A percentile compares a stretch with the other conserved stretches of the same genome.
Conservation (phyloP, 2,797 vertebrate genomes). For the Rhinella marina region DNA sequence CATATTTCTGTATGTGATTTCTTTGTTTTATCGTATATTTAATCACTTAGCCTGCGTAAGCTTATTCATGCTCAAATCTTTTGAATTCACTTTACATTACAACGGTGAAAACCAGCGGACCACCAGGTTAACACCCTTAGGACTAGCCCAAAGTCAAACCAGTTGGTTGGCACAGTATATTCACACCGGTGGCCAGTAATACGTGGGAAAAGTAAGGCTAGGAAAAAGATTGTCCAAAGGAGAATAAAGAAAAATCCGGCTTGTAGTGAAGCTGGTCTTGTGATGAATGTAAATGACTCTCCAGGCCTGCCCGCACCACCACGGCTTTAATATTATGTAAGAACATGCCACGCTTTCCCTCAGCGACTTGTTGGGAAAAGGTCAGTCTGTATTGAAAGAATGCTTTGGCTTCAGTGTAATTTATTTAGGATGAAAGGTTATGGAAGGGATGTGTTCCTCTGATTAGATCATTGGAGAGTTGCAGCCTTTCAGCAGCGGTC, state of each 20-base stretch:
- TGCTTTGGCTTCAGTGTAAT: constrained; percentile 58
- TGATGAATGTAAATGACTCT: constrained; percentile 52
- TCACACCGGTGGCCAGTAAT: too few relatives aligned
- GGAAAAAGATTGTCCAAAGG: background rate
- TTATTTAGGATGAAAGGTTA: constrained; percentile 63
- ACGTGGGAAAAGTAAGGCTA: background rate
- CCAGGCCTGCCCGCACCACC: background rate
- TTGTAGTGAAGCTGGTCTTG: background rate
- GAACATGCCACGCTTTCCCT: constrained; percentile 57
- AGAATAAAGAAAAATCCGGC: constrained; percentile 24
- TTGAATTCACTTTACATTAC: too few relatives aligned
- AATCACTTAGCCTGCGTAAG: too few relatives aligned
- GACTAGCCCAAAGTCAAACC: too few relatives aligned
- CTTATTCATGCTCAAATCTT: too few relatives aligned
- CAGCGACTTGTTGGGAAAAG: constrained; percentile 59
- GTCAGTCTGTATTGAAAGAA: constrained; percentile 60
- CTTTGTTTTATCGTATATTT: too few relatives aligned
- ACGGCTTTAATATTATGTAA: constrained; percentile 57
- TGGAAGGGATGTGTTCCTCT: constrained; percentile 55
- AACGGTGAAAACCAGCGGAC: too few relatives aligned
- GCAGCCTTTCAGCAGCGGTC: constrained; percentile 38
- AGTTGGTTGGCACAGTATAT: too few relatives aligned
- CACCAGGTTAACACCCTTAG: too few relatives aligned
- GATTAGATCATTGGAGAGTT: constrained; percentile 59
- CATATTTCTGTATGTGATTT: too few relatives aligned